Percentiles rank a stretch among this genome's conserved stretches.
phyloP scores from a whole-genome alignment of 2,113 vertebrate genomes.

The Octodon degus region DNA sequence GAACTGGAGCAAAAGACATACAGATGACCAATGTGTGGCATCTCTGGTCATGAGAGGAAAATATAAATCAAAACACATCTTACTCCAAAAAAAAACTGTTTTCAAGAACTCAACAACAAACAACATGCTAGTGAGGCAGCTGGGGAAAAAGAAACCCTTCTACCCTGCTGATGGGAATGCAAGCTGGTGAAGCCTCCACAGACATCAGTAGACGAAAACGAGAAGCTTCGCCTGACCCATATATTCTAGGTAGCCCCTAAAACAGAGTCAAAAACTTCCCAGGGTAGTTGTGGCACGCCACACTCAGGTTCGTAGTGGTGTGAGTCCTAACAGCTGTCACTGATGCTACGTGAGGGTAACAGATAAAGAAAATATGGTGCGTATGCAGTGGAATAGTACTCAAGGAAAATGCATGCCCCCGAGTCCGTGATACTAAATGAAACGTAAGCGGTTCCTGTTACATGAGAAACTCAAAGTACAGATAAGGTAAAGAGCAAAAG shows the following conservation, averaged over 20 bases:
- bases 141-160: neutral
- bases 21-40: neutral
- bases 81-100: neutral
- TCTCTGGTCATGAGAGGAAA: neutral
- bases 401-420: neutral
- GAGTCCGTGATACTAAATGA: neutral
- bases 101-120: neutral
- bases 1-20: neutral
- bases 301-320: neutral
- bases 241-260: neutral
- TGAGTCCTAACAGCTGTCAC: neutral
- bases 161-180: neutral
- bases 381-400: neutral
- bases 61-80: neutral
- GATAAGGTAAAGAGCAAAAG: neutral
- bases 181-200: neutral
- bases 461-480: neutral
- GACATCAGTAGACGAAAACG: neutral
- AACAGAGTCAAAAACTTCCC: neutral
- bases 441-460: neutral
- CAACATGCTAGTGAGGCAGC: neutral
- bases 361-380: neutral
- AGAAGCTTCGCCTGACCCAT: neutral
- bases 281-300: neutral
- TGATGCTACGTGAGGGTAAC: neutral